Evolutionary conservation across 2,113 vertebrate genomes (phyloP), one percentile per base, ranked within the genome.

Genomic region (Rallus limicola): DNA sequence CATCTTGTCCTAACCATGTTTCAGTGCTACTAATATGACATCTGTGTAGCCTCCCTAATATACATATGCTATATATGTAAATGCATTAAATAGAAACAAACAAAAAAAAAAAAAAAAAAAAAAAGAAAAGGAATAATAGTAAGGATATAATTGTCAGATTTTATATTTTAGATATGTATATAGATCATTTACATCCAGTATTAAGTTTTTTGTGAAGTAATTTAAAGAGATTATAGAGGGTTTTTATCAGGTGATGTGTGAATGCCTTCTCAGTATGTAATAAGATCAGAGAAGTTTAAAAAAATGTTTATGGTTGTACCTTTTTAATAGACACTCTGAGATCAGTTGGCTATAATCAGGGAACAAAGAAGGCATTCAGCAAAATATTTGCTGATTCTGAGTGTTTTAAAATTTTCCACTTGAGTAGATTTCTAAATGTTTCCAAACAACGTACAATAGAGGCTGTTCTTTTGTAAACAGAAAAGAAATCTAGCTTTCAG

Each of bases 1-100:
- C 2, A 5, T 15, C 0, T 0, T 63, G 63, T 83, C 33, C 2
- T 6, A 20, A 24, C 26, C 46, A 40, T 20, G 8, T 8, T 52
- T 64, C 7, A 17, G 56, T 60, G 10, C 1, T 34, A 59, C 14
- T 81, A 1, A 10, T 19, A n/a, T 17, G 16, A 40, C 8, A 31
- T 4, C 4, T 13, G 2, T 17, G 3, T 56, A 65, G 16, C 9
- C 3, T 69, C 7, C 11, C 23, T 36, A 26, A 13, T 23, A 46
- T 16, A 29, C 0, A 1, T 15, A 13, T 16, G 10, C 6, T 88
- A 31, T 29, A 52, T 4, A 5, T 34, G 8, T 25, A 68, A 59
- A 55, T 68, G 2, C 11, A 59, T 10, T 76, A 55, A 88, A 4
- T 2, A 68, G 86, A 63, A 4, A 26, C 50, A 52, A 13, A 26